Evolutionary conservation across 2,888 invertebrate genomes (phyloP).

Genomic region (Pammene fasciana): DNA sequence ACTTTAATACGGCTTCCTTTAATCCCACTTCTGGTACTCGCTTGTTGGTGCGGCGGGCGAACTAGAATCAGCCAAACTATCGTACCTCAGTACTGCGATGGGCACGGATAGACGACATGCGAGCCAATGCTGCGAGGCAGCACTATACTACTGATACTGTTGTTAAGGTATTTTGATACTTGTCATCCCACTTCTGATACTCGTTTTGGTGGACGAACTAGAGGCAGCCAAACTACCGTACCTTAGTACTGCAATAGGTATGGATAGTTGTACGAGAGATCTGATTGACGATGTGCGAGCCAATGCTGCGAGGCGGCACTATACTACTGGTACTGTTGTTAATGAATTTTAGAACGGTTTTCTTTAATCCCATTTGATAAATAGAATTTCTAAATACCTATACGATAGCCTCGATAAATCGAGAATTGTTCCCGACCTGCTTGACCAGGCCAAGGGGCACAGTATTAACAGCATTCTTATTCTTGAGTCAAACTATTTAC

Average conservation of each 20-base stretch:
- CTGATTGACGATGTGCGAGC: slow-evolving; percentile 90
- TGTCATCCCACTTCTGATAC: neutral
- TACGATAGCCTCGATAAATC: too few relatives aligned
- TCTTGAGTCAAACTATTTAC: neutral
- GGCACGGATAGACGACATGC: slow-evolving; percentile 89
- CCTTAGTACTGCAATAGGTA: too few relatives aligned
- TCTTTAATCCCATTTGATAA: neutral
- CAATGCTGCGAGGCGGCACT: slow-evolving; percentile 91
- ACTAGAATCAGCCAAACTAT: slow-evolving; percentile 90
- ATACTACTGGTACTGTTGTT: slow-evolving; percentile 87
- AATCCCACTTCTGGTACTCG: slow-evolving; percentile 85
- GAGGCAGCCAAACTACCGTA: too few relatives aligned
- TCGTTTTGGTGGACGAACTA: too few relatives aligned
- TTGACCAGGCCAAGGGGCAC: too few relatives aligned
- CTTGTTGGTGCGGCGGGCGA: slow-evolving; percentile 93
- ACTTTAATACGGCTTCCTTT: neutral
- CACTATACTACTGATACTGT: slow-evolving; percentile 95
- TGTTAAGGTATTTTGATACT: slow-evolving; percentile 80
- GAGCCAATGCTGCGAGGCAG: slow-evolving; percentile 91
- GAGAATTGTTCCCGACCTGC: too few relatives aligned
- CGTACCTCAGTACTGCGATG: slow-evolving; percentile 89
- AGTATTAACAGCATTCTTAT: too few relatives aligned
- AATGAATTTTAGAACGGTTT: neutral
- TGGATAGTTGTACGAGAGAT: too few relatives aligned
- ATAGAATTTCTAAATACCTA: too few relatives aligned